Percentiles rank a stretch among this genome's conserved stretches.
These are phyloP conservation scores for Nestor notabilis DNA, from an alignment of 2,113 vertebrate species.

Conservation along the genomic window DNA sequence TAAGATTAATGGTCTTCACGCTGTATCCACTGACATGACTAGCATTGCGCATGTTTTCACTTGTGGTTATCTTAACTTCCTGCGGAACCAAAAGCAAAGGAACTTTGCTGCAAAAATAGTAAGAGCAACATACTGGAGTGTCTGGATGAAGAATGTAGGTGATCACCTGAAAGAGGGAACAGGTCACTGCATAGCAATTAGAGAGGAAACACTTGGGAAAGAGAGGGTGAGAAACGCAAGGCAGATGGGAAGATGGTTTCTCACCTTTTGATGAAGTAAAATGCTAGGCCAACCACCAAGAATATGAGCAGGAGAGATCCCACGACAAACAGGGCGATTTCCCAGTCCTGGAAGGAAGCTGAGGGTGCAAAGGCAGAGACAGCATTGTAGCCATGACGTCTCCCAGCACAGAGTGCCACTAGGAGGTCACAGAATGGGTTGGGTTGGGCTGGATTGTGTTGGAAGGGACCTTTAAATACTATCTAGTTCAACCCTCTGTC, in stretches of 20 bases:
- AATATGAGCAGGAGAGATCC: constrained; percentile 1
- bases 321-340: neutral
- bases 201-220: neutral
- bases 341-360: constrained; percentile 37
- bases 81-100: neutral
- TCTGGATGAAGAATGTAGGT: neutral
- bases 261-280: constrained; percentile 48
- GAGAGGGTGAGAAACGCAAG: neutral
- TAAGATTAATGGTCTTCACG: neutral
- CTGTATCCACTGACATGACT: neutral
- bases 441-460: neutral
- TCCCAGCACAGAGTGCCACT: neutral
- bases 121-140: neutral
- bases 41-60: neutral
- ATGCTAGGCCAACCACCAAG: neutral
- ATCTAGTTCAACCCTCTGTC: neutral
- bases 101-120: neutral
- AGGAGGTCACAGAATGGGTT: neutral
- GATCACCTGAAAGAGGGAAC: neutral
- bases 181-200: neutral
- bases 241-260: neutral
- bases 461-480: neutral
- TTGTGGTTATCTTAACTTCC: neutral
- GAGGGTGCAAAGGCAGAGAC: neutral
- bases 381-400: neutral